Evolutionary conservation across 2,888 invertebrate genomes (phyloP).

Genomic region (Ernsta delagoae): DNA sequence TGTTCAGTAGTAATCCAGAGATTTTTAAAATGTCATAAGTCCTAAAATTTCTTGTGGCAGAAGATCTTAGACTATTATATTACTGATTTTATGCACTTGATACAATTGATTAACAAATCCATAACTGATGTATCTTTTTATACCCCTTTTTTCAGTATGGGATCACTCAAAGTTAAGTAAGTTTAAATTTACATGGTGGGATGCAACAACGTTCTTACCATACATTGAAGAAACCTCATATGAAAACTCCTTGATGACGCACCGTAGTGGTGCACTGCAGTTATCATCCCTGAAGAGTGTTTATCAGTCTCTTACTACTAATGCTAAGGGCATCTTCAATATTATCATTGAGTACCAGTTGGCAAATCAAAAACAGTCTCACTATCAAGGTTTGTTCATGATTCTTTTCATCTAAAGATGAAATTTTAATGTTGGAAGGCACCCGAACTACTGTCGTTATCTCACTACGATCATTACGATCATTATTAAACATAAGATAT

Average conservation of each 20-base stretch:
- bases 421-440: too few relatives aligned
- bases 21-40: too few relatives aligned
- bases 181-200: constrained; percentile 96
- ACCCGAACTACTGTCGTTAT: too few relatives aligned
- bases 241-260: constrained; percentile 93
- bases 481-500: too few relatives aligned
- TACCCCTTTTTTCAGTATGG: constrained; percentile 88
- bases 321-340: constrained; percentile 94
- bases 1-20: too few relatives aligned
- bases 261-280: constrained; percentile 90
- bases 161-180: constrained; percentile 93
- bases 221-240: constrained; percentile 94
- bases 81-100: too few relatives aligned
- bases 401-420: too few relatives aligned
- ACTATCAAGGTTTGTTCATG: constrained; percentile 89
- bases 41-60: too few relatives aligned
- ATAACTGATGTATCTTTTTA: too few relatives aligned
- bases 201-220: constrained; percentile 92
- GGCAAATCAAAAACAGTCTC: constrained; percentile 88
- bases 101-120: too few relatives aligned
- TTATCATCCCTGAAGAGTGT: constrained; percentile 95
- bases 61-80: too few relatives aligned
- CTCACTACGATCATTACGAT: too few relatives aligned
- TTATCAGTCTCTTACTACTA: constrained; percentile 94
- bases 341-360: constrained; percentile 93